Conservation (phyloP, 2,888 invertebrate species). For the Esperia sulphurella region DNA sequence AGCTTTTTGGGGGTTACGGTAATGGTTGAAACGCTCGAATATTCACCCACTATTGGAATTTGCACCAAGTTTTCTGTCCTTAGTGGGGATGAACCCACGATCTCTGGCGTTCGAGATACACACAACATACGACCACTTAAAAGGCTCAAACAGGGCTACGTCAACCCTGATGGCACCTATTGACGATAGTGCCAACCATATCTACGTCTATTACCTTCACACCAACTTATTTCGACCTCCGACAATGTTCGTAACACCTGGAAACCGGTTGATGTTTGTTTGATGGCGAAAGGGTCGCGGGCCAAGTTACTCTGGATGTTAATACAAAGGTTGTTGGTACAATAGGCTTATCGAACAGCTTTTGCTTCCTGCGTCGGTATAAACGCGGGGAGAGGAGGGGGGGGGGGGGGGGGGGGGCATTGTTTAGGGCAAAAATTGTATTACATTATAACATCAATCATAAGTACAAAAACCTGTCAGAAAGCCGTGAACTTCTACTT, state of each 20-base stretch:
- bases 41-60: no score
- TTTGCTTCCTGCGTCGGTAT: slow-evolving; percentile 13
- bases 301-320: slow-evolving; percentile 21
- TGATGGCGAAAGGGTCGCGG: slow-evolving; percentile 6
- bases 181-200: not conserved
- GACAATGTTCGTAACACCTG: not conserved
- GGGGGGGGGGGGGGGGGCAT: no score
- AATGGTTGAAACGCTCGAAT: no score
- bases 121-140: no score
- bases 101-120: no score
- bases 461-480: no score
- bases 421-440: no score
- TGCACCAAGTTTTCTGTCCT: slow-evolving; percentile 3
- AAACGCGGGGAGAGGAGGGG: no score
- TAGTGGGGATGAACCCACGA: slow-evolving; percentile 10
- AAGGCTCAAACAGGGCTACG: not conserved
- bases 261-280: not conserved
- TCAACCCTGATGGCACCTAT: not conserved
- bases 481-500: no score
- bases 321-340: slow-evolving; percentile 25
- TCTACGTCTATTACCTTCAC: not conserved
- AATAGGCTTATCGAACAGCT: slow-evolving; percentile 28
- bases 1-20: no score
- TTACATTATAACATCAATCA: no score
- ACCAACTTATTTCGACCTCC: not conserved